phyloP scores from a whole-genome alignment of 2,797 vertebrate species.

The Pampus argenteus region DNA sequence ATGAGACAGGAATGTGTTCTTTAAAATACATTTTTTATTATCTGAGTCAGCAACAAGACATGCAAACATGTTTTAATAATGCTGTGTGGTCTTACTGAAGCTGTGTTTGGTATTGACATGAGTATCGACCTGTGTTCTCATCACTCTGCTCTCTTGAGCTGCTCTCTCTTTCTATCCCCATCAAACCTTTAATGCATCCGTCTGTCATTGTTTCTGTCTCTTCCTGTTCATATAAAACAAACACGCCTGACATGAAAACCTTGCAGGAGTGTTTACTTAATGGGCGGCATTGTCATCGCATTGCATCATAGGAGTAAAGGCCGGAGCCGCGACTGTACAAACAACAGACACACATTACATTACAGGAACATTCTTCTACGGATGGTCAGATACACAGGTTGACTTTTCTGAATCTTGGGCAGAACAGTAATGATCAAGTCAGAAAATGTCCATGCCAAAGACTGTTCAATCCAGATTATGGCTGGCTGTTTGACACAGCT shows the following conservation, averaged over 20 bases:
- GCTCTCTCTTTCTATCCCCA: background rate
- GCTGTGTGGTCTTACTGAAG: slow-evolving; percentile 10
- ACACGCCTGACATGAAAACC: background rate
- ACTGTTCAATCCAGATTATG: slow-evolving; percentile 74
- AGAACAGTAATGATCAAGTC: slow-evolving; percentile 68
- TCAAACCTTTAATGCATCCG: background rate
- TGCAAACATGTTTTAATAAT: slow-evolving; percentile 39
- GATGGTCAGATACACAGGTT: background rate
- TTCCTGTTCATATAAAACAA: background rate
- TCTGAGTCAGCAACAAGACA: slow-evolving; percentile 22
- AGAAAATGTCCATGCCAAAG: slow-evolving; percentile 64
- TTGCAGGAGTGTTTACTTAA: background rate
- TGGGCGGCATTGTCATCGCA: background rate
- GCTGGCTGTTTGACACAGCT: slow-evolving; percentile 64
- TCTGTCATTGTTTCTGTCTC: slow-evolving; percentile 6
- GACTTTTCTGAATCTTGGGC: slow-evolving; percentile 24
- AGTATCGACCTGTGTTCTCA: background rate
- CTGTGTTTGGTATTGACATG: slow-evolving; percentile 22
- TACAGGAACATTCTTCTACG: background rate
- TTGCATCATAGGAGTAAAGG: slow-evolving; percentile 11
- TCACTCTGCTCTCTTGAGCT: background rate
- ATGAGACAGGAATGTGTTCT: background rate
- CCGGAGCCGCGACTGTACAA: background rate
- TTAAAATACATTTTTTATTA: slow-evolving; percentile 42
- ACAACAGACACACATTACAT: background rate